A percentile compares a stretch with the other conserved stretches of the same genome.
Conservation (phyloP, 2,113 vertebrate species). For the Labeo rohita region DNA sequence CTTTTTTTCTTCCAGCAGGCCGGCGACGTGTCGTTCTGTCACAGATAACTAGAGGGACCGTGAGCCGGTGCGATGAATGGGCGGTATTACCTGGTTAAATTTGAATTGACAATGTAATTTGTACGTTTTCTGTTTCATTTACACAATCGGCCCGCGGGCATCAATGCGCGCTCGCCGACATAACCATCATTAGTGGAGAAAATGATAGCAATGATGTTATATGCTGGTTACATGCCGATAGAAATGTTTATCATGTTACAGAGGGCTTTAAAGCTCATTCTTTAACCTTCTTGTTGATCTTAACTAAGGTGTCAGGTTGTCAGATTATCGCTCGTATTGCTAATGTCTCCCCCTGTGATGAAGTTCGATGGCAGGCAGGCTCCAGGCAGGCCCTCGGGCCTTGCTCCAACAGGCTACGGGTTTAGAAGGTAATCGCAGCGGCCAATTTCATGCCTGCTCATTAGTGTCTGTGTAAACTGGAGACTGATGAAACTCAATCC, state of each 20-base stretch:
- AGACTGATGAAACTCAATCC: slow-evolving; percentile 62
- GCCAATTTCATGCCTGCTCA: slow-evolving; percentile 59
- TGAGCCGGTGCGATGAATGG: slow-evolving; percentile 86
- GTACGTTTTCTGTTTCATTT: slow-evolving; percentile 90
- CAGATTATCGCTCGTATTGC: slow-evolving; percentile 10
- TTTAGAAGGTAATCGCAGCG: slow-evolving; percentile 56
- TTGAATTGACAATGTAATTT: slow-evolving; percentile 91
- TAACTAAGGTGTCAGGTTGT: slow-evolving; percentile 16
- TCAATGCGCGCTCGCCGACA: slow-evolving; percentile 80
- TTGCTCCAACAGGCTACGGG: slow-evolving; percentile 45
- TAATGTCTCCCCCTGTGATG: slow-evolving; percentile 36
- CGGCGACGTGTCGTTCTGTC: slow-evolving; percentile 83
- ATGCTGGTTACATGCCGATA: slow-evolving; percentile 18
- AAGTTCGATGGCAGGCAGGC: slow-evolving; percentile 1
- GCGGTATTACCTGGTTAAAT: slow-evolving; percentile 89
- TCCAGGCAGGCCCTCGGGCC: slow-evolving; percentile 42
- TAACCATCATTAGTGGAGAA: slow-evolving; percentile 68
- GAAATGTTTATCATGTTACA: slow-evolving; percentile 33
- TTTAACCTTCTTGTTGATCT: neutral
- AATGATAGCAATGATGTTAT: slow-evolving; percentile 22
- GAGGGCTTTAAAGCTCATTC: neutral
- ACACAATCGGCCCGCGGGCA: slow-evolving; percentile 66
- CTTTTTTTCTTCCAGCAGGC: slow-evolving; percentile 58
- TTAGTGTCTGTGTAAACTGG: slow-evolving; percentile 61
- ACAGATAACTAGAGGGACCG: slow-evolving; percentile 88